Percentiles rank a stretch among this genome's conserved stretches.
phyloP scores from a whole-genome alignment of 2,888 invertebrate genomes.

The Corythucha ciliata region DNA sequence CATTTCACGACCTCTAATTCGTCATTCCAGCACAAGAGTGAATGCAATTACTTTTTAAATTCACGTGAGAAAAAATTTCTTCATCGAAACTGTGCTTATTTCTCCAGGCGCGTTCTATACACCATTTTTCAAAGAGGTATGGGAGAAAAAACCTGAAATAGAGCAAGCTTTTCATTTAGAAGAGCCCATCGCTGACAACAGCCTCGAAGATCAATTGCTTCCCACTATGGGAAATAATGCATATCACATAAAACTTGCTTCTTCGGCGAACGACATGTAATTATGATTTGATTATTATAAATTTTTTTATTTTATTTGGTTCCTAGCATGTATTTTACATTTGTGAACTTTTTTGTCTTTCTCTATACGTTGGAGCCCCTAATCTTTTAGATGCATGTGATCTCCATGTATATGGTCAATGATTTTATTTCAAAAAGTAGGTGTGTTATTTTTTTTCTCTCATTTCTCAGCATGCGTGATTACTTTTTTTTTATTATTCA shows the following conservation, averaged over 20 bases:
- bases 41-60: conserved; percentile 37
- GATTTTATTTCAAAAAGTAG: not conserved
- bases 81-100: conserved; percentile 16
- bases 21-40: conserved; percentile 78
- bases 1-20: conserved; percentile 87
- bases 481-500: conserved; percentile 1
- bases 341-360: not conserved
- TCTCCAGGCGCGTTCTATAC: conserved; percentile 81
- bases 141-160: conserved; percentile 91
- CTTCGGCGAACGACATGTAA: conserved; percentile 27
- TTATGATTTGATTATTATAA: conserved; percentile 2
- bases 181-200: conserved; percentile 50
- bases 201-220: conserved; percentile 54
- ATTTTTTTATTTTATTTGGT: not conserved
- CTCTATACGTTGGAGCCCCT: too few species aligned
- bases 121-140: conserved; percentile 91
- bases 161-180: conserved; percentile 87
- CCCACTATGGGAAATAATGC: conserved; percentile 71
- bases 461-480: not conserved
- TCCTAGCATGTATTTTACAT: not conserved
- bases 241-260: conserved; percentile 54
- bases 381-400: too few species aligned
- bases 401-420: too few species aligned
- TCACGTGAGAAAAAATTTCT: not conserved
- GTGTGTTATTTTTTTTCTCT: not conserved